These are phyloP conservation scores for Syngnathus rostellatus DNA, from an alignment of 2,797 vertebrate genomes.

Conservation along the genomic window DNA sequence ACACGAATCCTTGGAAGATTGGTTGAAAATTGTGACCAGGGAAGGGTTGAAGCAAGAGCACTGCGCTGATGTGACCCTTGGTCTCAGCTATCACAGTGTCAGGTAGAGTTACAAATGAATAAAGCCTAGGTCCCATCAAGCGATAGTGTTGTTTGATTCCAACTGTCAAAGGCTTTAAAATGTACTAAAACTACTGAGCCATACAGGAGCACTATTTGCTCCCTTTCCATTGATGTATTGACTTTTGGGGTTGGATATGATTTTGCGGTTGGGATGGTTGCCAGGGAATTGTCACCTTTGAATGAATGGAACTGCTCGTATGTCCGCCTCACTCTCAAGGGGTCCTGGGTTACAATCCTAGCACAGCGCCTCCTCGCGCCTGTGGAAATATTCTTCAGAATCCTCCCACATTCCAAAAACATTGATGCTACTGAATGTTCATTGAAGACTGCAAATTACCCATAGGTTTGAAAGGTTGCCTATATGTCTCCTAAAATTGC, in stretches of 20 bases:
- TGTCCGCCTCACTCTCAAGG: too few relatives aligned
- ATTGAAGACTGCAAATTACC: too few relatives aligned
- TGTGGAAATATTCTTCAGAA: too few relatives aligned
- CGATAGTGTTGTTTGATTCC: not conserved
- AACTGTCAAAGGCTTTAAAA: not conserved
- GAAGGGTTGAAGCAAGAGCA: not conserved
- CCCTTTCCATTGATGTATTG: not conserved
- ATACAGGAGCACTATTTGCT: not conserved
- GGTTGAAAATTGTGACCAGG: slow-evolving; percentile 5
- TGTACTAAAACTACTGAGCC: not conserved
- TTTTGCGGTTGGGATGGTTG: not conserved
- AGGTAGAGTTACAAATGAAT: slow-evolving; percentile 1
- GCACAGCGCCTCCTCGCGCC: too few relatives aligned
- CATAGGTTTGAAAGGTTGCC: too few relatives aligned
- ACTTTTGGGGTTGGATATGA: not conserved
- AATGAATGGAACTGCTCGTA: too few relatives aligned
- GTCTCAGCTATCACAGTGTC: not conserved
- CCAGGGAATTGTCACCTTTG: too few relatives aligned
- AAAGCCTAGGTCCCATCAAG: not conserved
- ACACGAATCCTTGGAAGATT: slow-evolving; percentile 6
- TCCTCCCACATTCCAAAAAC: too few relatives aligned
- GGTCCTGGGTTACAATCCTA: too few relatives aligned
- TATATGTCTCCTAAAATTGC: too few relatives aligned
- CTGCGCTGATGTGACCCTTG: not conserved
- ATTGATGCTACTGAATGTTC: too few relatives aligned